Evolutionary conservation across 1,140 invertebrate genomes (phyloP), one percentile per base, ranked within the genome.

Genomic region (Macrotrachela quadricornifera): DNA sequence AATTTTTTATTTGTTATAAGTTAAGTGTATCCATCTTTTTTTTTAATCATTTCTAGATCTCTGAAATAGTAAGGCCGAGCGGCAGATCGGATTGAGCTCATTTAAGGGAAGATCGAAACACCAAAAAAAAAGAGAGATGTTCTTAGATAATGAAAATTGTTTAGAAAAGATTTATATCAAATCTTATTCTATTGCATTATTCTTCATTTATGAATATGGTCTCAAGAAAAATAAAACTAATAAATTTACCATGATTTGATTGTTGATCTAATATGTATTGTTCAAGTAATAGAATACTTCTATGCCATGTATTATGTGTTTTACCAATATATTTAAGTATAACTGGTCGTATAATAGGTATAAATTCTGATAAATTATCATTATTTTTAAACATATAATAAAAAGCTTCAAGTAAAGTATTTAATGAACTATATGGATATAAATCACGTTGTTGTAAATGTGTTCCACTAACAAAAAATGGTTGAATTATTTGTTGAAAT

Each of bases 301-400:
- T 72, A 64, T 96, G 87, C 90, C 90, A 96, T 0, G 94, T 70
- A 71, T 95, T 95, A 64, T 95, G 87, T 0, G 82, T 82, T 67
- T 84, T 87, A 0, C 85, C 88, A 1, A 94, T 64, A 63, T 94
- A 95, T 61, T 67, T 59, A 11, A 61, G 59, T 45, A 39, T 41
- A 50, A 59, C 14, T 36, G 51, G 42, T 46, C 37, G 11, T 39
- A 51, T 37, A 49, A 43, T 36, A 53, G 15, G 4, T 37, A 53
- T 8, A 44, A 44, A 13, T 47, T 53, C n/a, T 46, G 51, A 17
- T 21, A 46, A 3, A 17, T 12, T 21, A 36, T 13, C 11, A 53
- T 53, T 41, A 40, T 44, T n/a, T 46, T 16, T 15, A 43, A 46
- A 21, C 10, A 11, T 6, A n/a, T 12, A 1, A 53, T 44, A 14